Conservation (phyloP, 2,113 vertebrate species). For the Elephas maximus region DNA sequence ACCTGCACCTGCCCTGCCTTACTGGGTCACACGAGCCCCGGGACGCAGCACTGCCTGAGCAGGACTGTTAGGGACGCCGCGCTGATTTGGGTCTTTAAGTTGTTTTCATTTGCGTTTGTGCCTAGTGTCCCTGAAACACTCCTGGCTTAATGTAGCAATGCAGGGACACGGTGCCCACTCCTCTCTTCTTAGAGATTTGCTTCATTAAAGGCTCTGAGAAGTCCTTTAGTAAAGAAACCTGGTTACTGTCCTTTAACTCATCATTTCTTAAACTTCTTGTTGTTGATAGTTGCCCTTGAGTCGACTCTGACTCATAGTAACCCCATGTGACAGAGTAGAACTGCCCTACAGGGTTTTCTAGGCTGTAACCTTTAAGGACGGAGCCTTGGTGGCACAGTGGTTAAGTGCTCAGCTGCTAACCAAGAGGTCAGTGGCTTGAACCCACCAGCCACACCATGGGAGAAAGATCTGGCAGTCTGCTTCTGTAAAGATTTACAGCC, state of each 20-base stretch:
- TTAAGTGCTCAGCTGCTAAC: background rate
- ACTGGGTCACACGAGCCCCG: accelerated
- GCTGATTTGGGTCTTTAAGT: background rate
- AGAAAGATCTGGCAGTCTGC: background rate
- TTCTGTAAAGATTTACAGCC: background rate
- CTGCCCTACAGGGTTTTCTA: no score
- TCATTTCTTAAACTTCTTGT: background rate
- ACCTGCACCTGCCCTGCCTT: background rate
- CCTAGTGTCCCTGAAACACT: accelerated
- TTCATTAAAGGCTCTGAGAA: background rate
- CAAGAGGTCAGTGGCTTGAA: background rate
- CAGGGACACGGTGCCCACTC: accelerated
- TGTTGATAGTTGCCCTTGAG: no score
- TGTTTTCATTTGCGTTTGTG: accelerated
- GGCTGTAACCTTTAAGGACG: background rate
- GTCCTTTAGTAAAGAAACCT: background rate
- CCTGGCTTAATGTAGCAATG: background rate
- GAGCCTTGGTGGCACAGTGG: background rate
- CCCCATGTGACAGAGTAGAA: no score
- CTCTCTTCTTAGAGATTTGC: background rate
- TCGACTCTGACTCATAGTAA: no score
- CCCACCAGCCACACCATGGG: background rate
- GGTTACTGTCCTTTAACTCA: background rate
- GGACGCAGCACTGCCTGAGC: accelerated
- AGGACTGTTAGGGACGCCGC: accelerated